Evolutionary conservation across 2,888 invertebrate genomes (phyloP).

Genomic region (Drosophila anceps): DNA sequence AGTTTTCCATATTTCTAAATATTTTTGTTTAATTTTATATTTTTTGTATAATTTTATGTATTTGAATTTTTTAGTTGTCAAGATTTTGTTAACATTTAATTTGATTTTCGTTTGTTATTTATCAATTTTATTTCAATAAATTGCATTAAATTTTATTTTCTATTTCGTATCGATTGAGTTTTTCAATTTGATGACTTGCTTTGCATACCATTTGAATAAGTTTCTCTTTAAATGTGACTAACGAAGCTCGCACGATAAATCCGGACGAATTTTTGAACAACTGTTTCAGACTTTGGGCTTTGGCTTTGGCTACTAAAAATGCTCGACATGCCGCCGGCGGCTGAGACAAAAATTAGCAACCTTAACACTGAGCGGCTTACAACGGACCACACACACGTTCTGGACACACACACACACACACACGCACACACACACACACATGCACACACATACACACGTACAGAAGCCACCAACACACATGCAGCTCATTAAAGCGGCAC

Average conservation of each 20-base stretch:
- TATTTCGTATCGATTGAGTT: constrained; percentile 20
- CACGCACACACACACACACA: too few relatives aligned
- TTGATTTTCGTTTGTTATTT: constrained; percentile 16
- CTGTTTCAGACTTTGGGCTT: constrained; percentile 23
- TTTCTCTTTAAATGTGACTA: constrained; percentile 47
- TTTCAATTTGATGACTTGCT: constrained; percentile 34
- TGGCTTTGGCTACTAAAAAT: constrained; percentile 66
- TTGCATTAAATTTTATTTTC: constrained; percentile 10
- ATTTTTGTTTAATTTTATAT: not conserved
- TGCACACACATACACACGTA: constrained; percentile 21
- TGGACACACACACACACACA: constrained; percentile 36
- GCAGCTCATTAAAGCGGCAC: constrained; percentile 77
- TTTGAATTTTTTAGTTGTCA: constrained; percentile 6
- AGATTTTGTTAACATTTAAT: constrained; percentile 28
- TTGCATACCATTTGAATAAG: constrained; percentile 48
- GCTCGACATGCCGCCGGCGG: constrained; percentile 72
- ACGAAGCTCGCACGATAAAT: constrained; percentile 56
- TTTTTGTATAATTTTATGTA: constrained; percentile 9
- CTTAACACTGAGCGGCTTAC: constrained; percentile 68
- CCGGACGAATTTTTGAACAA: constrained; percentile 41
- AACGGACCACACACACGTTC: constrained; percentile 56
- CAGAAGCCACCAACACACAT: constrained; percentile 49
- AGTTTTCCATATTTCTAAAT: not conserved
- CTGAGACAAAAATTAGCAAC: constrained; percentile 77
- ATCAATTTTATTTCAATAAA: constrained; percentile 32